Conservation (phyloP, 2,797 vertebrate genomes). For the Psittacula derbiana region DNA sequence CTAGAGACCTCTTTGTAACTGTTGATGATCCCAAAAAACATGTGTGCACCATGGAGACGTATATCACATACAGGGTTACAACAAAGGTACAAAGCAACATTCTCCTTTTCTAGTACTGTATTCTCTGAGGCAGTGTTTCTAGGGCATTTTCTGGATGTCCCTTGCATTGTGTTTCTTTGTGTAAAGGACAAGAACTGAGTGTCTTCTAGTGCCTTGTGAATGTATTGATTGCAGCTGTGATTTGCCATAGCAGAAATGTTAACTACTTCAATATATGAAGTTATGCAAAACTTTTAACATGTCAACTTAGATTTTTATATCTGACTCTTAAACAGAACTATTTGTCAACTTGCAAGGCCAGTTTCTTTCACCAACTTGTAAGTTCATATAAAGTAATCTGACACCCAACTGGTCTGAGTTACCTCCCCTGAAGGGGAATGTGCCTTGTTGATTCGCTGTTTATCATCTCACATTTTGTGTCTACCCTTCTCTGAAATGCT, state of each 20-base stretch:
- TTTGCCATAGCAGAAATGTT: background rate
- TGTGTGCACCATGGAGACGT: slow-evolving; percentile 97
- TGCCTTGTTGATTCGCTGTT: background rate
- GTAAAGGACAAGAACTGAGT: background rate
- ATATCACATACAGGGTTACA: slow-evolving; percentile 95
- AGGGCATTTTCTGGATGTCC: background rate
- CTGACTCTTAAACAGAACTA: background rate
- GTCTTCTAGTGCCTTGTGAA: background rate
- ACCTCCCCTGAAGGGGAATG: background rate
- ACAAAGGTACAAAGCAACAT: slow-evolving; percentile 83
- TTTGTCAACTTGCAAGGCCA: background rate
- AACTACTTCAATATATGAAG: background rate
- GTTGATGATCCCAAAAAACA: slow-evolving; percentile 98
- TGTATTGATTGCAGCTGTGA: background rate
- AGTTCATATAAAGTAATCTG: background rate
- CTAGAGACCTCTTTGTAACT: slow-evolving; percentile 93
- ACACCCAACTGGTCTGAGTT: background rate
- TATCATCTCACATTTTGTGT: background rate
- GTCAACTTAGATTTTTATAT: background rate
- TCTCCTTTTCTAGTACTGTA: background rate
- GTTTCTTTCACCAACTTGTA: background rate
- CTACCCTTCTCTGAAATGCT: background rate
- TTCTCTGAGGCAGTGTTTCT: background rate
- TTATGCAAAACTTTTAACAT: background rate
- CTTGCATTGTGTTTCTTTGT: background rate